These are phyloP conservation scores for Xestia sexstrigata DNA, from an alignment of 2,888 invertebrate genomes.

Conservation along the genomic window DNA sequence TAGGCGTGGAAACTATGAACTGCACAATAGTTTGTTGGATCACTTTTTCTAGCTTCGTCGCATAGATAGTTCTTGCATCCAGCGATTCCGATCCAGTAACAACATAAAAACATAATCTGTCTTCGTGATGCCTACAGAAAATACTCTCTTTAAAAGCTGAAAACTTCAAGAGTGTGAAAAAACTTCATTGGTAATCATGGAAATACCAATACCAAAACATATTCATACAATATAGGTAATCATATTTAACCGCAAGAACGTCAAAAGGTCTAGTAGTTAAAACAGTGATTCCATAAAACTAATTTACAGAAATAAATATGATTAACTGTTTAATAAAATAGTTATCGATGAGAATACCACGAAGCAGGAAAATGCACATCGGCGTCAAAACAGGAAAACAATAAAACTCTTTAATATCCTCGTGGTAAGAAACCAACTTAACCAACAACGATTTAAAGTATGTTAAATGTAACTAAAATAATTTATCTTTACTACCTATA, in stretches of 20 bases:
- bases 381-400: constrained; percentile 34
- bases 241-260: background rate
- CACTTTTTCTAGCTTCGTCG: too few relatives aligned
- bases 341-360: background rate
- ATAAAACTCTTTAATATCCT: constrained; percentile 9
- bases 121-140: background rate
- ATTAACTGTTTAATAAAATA: too few relatives aligned
- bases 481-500: too few relatives aligned
- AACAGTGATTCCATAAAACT: background rate
- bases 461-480: background rate
- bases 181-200: too few relatives aligned
- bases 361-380: constrained; percentile 18
- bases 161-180: too few relatives aligned
- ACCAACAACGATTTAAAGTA: constrained; percentile 16
- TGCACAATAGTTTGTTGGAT: too few relatives aligned
- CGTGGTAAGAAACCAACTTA: too few relatives aligned
- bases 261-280: background rate
- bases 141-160: background rate
- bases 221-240: too few relatives aligned
- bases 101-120: background rate
- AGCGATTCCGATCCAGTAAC: background rate
- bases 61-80: too few relatives aligned
- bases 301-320: too few relatives aligned
- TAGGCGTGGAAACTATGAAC: too few relatives aligned
- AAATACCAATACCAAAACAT: too few relatives aligned